Conservation (phyloP, 2,888 invertebrate genomes). For the Neelides folsomi region DNA sequence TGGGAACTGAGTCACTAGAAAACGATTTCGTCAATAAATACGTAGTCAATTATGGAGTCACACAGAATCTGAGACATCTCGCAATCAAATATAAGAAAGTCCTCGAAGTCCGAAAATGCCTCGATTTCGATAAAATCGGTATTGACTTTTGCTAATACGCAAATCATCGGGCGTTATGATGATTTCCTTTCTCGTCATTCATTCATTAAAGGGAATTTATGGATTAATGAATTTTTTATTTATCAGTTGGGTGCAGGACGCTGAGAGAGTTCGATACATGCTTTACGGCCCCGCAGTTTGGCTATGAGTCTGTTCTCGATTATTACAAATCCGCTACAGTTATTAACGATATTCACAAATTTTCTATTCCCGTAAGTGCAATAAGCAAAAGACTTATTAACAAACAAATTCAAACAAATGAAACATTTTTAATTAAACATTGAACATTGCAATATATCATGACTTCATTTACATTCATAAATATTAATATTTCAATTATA, state of each 20-base stretch:
- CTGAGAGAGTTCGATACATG: conserved; percentile 69
- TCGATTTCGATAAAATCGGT: conserved; percentile 39
- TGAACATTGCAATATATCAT: no score
- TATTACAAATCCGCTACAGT: conserved; percentile 64
- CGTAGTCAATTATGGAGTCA: conserved; percentile 29
- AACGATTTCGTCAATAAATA: conserved; percentile 38
- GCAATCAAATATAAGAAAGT: conserved; percentile 24
- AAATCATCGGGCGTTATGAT: no score
- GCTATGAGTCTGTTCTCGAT: conserved; percentile 61
- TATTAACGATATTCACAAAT: conserved; percentile 56
- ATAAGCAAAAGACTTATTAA: no score
- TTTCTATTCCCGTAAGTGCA: conserved; percentile 50
- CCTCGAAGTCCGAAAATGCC: conserved; percentile 30
- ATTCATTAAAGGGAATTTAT: no score
- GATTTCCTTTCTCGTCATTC: no score
- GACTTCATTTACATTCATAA: no score
- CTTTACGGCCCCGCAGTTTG: conserved; percentile 77
- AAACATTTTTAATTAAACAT: no score
- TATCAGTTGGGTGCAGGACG: conserved; percentile 40
- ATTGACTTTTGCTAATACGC: no score
- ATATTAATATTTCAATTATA: no score
- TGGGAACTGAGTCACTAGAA: conserved; percentile 36
- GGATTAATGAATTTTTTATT: no score
- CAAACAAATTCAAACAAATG: no score
- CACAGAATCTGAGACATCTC: conserved; percentile 23